Base-by-base conservation (phyloP, 2,113 vertebrate genomes). In the Dasyprocta punctata region DNA sequence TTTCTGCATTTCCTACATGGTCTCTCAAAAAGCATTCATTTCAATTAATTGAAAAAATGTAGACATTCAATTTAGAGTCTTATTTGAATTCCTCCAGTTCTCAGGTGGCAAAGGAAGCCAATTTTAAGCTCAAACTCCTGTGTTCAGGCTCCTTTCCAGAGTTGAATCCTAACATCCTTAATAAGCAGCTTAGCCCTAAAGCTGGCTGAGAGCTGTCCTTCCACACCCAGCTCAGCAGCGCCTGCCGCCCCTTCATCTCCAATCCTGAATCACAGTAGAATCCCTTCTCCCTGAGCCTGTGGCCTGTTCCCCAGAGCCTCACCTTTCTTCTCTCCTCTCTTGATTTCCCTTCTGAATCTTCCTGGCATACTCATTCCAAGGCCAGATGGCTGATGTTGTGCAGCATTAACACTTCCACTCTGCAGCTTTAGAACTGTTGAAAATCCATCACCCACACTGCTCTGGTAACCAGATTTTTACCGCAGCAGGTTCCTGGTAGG, bases 331-430 rank as follows among this genome's bases (percentile, higher is more conserved):
- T 90, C 58, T 93, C 47, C 56, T 96, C 81, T 96, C 92, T 90
- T 97, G 96, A 97, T 97, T 96, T 97, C 88, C 94, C 94, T 94
- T 90, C 88, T 92, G 97, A 94, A 67, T 85, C 90, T 96, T 96
- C 86, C 61, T 69, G 38, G 80, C 73, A 22, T 93, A 91, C 94
- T 90, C 91, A 90, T 93, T 94, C 88, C 94, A 95, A 97, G 90
- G 71, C 95, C 98, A 98, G 97, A 97, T 97, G 97, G 97, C 94
- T 95, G 95, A 88, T 92, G 96, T 94, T 97, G 84, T 90, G 96
- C 96, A 92, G 92, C 90, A 90, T 95, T 92, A 92, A 93, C 52
- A 61, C 92, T 90, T 97, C 89, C 91, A 22, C 85, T 96, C 81
- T 96, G 94, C 90, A 94, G 96, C 94, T 88, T 97, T 92, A 52